phyloP scores from a whole-genome alignment of 2,888 invertebrate species.

The Pocota personata region DNA sequence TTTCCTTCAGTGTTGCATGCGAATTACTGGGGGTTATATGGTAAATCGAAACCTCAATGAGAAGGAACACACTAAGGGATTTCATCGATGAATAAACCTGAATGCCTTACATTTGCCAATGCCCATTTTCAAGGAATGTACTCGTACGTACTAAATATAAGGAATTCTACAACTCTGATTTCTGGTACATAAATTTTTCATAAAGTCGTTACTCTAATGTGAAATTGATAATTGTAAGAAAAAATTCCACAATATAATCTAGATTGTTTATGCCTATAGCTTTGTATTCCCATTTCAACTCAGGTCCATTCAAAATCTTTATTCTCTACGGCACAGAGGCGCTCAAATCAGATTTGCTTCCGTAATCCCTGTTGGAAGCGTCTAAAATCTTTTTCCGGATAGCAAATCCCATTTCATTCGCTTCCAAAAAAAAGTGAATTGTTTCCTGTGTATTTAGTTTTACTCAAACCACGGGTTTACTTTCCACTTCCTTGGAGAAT shows the following conservation, averaged over 20 bases:
- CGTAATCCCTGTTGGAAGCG: slow-evolving; percentile 14
- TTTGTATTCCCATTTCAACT: neutral
- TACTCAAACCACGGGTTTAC: neutral
- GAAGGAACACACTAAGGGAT: neutral
- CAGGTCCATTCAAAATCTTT: slow-evolving; percentile 5
- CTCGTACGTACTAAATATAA: too few species aligned
- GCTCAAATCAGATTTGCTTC: slow-evolving; percentile 2
- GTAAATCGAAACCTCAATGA: neutral
- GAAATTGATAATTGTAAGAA: neutral
- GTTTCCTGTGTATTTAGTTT: slow-evolving; percentile 8
- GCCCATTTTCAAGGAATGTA: neutral
- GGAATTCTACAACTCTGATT: neutral
- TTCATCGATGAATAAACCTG: neutral
- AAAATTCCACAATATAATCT: neutral
- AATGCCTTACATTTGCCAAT: neutral
- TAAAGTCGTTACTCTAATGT: neutral
- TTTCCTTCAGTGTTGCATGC: neutral
- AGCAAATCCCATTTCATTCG: slow-evolving; percentile 51
- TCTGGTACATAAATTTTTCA: neutral
- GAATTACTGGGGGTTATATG: neutral
- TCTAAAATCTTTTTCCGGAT: slow-evolving; percentile 39
- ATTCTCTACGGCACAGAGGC: neutral
- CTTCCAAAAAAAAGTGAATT: neutral
- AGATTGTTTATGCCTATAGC: neutral
- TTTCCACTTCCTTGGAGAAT: slow-evolving; percentile 8